A percentile compares a stretch with the other conserved stretches of the same genome.
These are phyloP conservation scores for Ornithorhynchus anatinus DNA, from an alignment of 2,113 vertebrate genomes.

Conservation along the genomic window DNA sequence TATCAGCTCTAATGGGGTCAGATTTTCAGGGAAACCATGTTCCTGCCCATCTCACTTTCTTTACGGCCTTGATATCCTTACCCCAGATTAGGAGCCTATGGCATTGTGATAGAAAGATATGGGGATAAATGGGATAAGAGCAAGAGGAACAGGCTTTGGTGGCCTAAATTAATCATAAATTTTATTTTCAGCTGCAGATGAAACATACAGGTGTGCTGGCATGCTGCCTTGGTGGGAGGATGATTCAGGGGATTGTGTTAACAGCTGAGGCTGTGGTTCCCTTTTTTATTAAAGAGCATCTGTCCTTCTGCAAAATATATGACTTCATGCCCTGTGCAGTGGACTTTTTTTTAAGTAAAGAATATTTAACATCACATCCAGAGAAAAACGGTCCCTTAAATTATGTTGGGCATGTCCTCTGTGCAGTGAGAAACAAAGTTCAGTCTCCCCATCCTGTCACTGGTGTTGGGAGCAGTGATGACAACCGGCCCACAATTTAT, in stretches of 20 bases:
- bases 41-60: too few species aligned
- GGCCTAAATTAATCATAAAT: neutral
- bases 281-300: conserved; percentile 58
- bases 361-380: conserved; percentile 55
- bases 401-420: conserved; percentile 66
- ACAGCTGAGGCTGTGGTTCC: conserved; percentile 19
- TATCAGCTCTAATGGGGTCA: too few species aligned
- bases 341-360: conserved; percentile 45
- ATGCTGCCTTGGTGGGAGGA: neutral
- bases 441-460: conserved; percentile 32
- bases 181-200: neutral
- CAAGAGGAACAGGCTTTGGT: neutral
- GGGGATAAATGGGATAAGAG: too few species aligned
- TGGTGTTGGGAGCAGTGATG: conserved; percentile 34
- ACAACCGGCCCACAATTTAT: conserved; percentile 58
- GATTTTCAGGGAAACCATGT: too few species aligned
- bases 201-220: neutral
- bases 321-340: conserved; percentile 43
- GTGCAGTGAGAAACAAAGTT: conserved; percentile 51
- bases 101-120: too few species aligned
- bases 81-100: too few species aligned
- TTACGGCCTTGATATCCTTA: too few species aligned
- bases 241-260: conserved; percentile 33
- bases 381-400: conserved; percentile 64
- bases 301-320: conserved; percentile 59